Conservation (phyloP, 1,140 invertebrate genomes). For the Drosophila littoralis region DNA sequence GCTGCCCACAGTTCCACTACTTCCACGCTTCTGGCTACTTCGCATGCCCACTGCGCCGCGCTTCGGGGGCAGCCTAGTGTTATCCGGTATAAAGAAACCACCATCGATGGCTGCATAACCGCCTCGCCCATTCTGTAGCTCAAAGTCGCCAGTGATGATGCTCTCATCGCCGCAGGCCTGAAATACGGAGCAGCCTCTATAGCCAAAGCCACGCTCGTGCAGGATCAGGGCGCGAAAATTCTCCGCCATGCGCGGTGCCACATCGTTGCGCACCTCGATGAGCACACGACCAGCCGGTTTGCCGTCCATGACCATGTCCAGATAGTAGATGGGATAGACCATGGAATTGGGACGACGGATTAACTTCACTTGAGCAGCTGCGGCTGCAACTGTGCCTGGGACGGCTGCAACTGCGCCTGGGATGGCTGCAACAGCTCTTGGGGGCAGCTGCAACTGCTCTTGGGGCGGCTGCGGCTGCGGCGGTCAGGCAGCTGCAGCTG, state of each 20-base stretch:
- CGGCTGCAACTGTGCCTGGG: too few species aligned
- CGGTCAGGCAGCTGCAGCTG: neutral
- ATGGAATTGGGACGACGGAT: too few species aligned
- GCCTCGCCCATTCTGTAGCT: conserved; percentile 92
- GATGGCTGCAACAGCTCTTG: neutral
- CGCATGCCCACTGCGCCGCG: conserved; percentile 93
- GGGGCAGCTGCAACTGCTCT: neutral
- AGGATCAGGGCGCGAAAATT: conserved; percentile 93
- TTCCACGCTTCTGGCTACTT: conserved; percentile 91
- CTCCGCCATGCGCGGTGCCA: conserved; percentile 95
- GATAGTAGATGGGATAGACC: conserved; percentile 89
- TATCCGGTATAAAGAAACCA: conserved; percentile 92
- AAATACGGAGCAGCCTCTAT: conserved; percentile 91
- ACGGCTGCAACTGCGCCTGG: too few species aligned
- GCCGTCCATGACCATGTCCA: conserved; percentile 91
- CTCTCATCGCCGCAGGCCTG: conserved; percentile 93
- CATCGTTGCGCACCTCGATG: conserved; percentile 93
- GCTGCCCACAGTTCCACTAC: conserved; percentile 92
- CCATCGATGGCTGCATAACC: conserved; percentile 91
- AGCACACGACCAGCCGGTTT: conserved; percentile 90
- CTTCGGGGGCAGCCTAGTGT: conserved; percentile 90
- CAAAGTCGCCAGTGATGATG: conserved; percentile 92
- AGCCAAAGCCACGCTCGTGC: conserved; percentile 91
- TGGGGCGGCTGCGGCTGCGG: too few species aligned
- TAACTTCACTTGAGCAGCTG: too few species aligned